phyloP scores from a whole-genome alignment of 1,140 invertebrate species.

The Harpegnathos saltator region DNA sequence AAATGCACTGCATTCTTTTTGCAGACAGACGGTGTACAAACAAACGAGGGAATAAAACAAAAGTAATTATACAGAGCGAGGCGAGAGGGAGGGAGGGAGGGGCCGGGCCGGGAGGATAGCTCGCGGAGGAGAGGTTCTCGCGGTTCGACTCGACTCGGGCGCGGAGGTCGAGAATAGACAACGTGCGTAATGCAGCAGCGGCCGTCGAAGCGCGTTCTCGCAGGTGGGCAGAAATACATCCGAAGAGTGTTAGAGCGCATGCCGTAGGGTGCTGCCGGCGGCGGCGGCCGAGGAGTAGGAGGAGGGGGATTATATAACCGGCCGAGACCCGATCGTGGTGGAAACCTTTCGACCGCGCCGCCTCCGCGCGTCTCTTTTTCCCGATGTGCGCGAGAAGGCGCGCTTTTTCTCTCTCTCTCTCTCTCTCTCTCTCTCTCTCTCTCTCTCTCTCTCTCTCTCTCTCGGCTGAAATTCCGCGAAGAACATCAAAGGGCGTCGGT shows the following conservation, averaged over 20 bases:
- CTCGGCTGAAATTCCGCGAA: constrained; percentile 40
- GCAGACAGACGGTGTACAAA: no score
- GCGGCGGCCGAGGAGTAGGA: no score
- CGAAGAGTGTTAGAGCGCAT: background rate
- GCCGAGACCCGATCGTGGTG: constrained; percentile 34
- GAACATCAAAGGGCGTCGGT: constrained; percentile 45
- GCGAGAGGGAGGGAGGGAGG: no score
- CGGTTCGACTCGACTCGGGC: no score
- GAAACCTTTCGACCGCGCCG: constrained; percentile 7
- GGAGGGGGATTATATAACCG: constrained; percentile 29
- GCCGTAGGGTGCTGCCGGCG: no score
- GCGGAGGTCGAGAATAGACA: background rate
- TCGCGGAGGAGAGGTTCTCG: background rate
- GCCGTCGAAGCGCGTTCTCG: background rate
- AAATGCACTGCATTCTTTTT: no score
- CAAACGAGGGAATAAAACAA: no score
- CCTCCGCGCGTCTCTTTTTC: background rate
- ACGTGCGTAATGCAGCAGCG: background rate
- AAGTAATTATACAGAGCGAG: no score
- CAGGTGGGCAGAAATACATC: constrained; percentile 9
- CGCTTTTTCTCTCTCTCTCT: constrained; percentile 4
- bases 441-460: no score
- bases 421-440: no score
- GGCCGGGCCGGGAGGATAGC: no score
- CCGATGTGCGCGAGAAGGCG: background rate